Evolutionary conservation across 1,140 invertebrate species (phyloP).

Genomic region (Drosophila sturtevanti): DNA sequence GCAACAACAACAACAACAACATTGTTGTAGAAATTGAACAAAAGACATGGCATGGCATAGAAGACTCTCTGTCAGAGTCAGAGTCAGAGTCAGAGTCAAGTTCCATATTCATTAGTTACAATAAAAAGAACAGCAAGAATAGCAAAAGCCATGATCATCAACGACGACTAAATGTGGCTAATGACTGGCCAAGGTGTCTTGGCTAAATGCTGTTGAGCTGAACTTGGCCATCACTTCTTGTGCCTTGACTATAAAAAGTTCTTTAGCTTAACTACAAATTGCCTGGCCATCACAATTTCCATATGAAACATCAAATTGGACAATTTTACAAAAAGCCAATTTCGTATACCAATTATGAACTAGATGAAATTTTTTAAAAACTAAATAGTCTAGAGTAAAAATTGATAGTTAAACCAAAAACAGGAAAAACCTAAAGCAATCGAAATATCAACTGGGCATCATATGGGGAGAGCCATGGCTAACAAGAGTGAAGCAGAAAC

Average conservation of each 20-base stretch:
- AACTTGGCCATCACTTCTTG: background rate
- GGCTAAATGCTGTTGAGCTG: constrained; percentile 44
- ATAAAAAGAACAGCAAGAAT: constrained; percentile 34
- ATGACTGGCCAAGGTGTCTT: constrained; percentile 63
- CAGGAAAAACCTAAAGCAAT: constrained; percentile 54
- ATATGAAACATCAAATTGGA: constrained; percentile 28
- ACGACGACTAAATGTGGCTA: constrained; percentile 61
- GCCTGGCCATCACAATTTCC: constrained; percentile 8
- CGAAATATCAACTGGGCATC: constrained; percentile 56
- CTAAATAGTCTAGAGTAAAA: background rate
- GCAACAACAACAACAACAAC: constrained; percentile 12
- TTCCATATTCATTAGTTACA: constrained; percentile 79
- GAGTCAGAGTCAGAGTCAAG: constrained; percentile 50
- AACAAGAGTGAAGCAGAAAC: constrained; percentile 63
- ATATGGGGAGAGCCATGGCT: constrained; percentile 31
- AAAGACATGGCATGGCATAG: constrained; percentile 61
- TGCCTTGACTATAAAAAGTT: constrained; percentile 2
- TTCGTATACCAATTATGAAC: constrained; percentile 1
- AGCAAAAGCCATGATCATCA: constrained; percentile 57
- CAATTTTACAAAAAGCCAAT: constrained; percentile 37
- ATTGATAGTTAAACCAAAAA: constrained; percentile 33
- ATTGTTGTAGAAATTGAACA: constrained; percentile 18
- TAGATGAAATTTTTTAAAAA: background rate
- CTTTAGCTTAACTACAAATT: background rate
- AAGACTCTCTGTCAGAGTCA: constrained; percentile 9